Percentiles rank a stretch among this genome's conserved stretches.
Evolutionary conservation across 2,113 vertebrate species (phyloP).

Genomic region (Lates calcarifer): DNA sequence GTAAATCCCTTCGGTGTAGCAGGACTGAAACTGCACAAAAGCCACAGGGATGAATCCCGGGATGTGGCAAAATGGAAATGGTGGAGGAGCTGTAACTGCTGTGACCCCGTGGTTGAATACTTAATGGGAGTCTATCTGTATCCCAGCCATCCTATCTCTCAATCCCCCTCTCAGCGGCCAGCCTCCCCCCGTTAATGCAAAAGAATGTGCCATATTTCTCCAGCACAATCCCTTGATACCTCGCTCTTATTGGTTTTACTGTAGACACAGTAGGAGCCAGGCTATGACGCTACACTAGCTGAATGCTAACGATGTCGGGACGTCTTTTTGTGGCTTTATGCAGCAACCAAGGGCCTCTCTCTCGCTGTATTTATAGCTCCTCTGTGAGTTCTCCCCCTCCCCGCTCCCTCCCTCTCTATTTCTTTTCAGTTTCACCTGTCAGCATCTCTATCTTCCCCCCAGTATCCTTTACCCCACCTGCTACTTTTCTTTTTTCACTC

Average conservation of each 20-base stretch:
- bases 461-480: slow-evolving; percentile 26
- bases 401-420: background rate
- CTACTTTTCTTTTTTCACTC: slow-evolving; percentile 31
- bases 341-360: slow-evolving; percentile 28
- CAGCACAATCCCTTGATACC: slow-evolving; percentile 70
- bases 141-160: slow-evolving; percentile 52
- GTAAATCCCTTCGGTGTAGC: slow-evolving; percentile 56
- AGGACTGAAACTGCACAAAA: slow-evolving; percentile 66
- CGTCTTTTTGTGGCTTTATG: slow-evolving; percentile 60
- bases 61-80: slow-evolving; percentile 71
- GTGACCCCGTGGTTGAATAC: slow-evolving; percentile 68
- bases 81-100: slow-evolving; percentile 62
- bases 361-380: slow-evolving; percentile 63
- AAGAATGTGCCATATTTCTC: slow-evolving; percentile 68
- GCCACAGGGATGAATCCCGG: slow-evolving; percentile 67
- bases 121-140: slow-evolving; percentile 70
- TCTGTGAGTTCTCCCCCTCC: slow-evolving; percentile 15
- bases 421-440: slow-evolving; percentile 67
- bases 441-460: slow-evolving; percentile 52
- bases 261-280: slow-evolving; percentile 64
- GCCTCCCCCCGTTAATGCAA: slow-evolving; percentile 14
- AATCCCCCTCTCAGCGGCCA: slow-evolving; percentile 43
- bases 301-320: slow-evolving; percentile 75
- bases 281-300: slow-evolving; percentile 55
- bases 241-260: slow-evolving; percentile 77